These are phyloP conservation scores for Pterocles orientalis DNA, from an alignment of 2,113 vertebrate species.

Conservation along the genomic window DNA sequence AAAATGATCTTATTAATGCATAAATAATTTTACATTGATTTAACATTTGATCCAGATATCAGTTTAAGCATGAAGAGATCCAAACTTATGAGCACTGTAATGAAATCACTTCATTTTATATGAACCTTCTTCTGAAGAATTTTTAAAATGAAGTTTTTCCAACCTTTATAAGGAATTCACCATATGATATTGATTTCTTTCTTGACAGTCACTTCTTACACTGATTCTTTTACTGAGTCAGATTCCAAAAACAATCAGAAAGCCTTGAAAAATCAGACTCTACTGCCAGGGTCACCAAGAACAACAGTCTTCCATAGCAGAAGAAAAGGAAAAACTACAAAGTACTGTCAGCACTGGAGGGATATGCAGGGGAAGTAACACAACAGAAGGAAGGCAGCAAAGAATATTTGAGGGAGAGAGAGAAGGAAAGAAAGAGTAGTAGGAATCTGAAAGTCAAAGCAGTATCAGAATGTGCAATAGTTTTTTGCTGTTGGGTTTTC, in stretches of 20 bases:
- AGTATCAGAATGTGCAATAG: neutral
- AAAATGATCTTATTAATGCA: neutral
- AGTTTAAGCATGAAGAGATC: neutral
- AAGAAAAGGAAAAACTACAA: neutral
- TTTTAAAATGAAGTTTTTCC: neutral
- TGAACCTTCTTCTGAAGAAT: neutral
- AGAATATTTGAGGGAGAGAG: neutral
- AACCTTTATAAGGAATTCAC: neutral
- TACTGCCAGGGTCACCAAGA: neutral
- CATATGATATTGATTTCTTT: neutral
- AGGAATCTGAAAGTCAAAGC: neutral
- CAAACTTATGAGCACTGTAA: neutral
- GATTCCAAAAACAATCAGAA: neutral
- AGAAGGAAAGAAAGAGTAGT: neutral
- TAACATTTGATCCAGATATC: neutral
- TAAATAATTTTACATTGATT: neutral
- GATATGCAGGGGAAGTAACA: neutral
- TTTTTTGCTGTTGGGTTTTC: neutral
- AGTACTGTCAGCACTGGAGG: neutral
- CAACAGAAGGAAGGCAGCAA: neutral
- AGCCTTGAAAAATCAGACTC: neutral
- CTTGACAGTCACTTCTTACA: neutral
- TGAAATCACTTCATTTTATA: neutral
- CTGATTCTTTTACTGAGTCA: neutral
- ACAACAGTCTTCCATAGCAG: neutral